Percentiles rank a stretch among this genome's conserved stretches.
Conservation (phyloP, 2,797 vertebrate genomes). For the Brachyalestes nurse region DNA sequence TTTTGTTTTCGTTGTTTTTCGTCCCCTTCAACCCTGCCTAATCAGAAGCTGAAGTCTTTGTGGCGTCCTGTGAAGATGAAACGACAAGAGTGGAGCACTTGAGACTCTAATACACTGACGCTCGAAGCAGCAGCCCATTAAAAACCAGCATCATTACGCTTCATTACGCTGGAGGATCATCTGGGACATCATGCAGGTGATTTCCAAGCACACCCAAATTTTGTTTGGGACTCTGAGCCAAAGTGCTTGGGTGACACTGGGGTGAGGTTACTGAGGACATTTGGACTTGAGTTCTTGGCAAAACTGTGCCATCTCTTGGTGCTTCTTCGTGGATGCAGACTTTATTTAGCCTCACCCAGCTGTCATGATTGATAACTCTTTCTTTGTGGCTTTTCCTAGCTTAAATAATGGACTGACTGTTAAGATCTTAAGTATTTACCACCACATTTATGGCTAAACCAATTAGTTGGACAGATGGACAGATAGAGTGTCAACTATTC, state of each 20-base stretch:
- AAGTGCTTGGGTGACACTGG: not conserved
- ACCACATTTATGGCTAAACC: too few relatives aligned
- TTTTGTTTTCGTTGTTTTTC: conserved; percentile 26
- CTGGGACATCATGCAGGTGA: not conserved
- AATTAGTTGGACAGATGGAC: too few relatives aligned
- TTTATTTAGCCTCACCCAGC: not conserved
- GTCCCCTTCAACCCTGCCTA: not conserved
- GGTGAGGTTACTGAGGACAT: not conserved
- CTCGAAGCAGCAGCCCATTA: conserved; percentile 21
- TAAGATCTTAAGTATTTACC: too few relatives aligned
- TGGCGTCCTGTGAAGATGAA: conserved; percentile 27
- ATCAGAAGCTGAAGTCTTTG: conserved; percentile 18
- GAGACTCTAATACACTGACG: conserved; percentile 27
- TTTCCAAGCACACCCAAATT: conserved; percentile 5
- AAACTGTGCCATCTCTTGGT: not conserved
- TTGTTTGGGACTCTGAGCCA: conserved; percentile 1
- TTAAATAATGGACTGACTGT: too few relatives aligned
- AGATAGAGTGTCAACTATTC: too few relatives aligned
- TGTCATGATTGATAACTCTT: too few relatives aligned
- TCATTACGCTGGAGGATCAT: conserved; percentile 6
- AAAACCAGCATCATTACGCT: conserved; percentile 24
- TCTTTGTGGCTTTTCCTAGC: too few relatives aligned
- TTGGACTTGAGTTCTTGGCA: not conserved
- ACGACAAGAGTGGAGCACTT: conserved; percentile 3
- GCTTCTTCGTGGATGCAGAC: not conserved